Conservation (phyloP, 2,888 invertebrate genomes). For the Coecobrya sp. region DNA sequence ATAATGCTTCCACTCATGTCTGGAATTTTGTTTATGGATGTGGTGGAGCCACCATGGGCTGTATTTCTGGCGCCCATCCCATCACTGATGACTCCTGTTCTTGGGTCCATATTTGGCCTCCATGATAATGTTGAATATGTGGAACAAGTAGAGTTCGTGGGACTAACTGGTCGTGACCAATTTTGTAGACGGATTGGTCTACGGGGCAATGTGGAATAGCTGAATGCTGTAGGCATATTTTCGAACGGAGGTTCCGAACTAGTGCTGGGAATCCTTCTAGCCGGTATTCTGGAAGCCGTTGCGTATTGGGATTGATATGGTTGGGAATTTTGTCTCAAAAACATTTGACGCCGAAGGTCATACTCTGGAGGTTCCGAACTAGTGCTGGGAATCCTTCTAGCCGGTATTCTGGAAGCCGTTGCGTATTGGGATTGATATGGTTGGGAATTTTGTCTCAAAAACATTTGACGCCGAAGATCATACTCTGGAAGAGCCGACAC, state of each 20-base stretch:
- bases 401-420: slow-evolving; percentile 38
- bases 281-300: slow-evolving; percentile 35
- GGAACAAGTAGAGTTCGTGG: slow-evolving; percentile 66
- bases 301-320: slow-evolving; percentile 59
- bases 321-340: slow-evolving; percentile 49
- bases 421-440: slow-evolving; percentile 59
- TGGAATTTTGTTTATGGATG: slow-evolving; percentile 62
- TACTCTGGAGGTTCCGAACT: slow-evolving; percentile 60
- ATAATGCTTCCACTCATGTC: slow-evolving; percentile 43
- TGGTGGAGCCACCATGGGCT: slow-evolving; percentile 64
- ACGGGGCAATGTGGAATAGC: slow-evolving; percentile 65
- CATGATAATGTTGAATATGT: slow-evolving; percentile 73
- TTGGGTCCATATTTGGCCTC: slow-evolving; percentile 62
- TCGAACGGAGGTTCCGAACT: slow-evolving; percentile 62
- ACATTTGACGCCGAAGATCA: slow-evolving; percentile 64
- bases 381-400: slow-evolving; percentile 57
- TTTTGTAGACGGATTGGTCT: slow-evolving; percentile 58
- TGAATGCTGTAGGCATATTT: slow-evolving; percentile 12
- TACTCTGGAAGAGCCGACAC: slow-evolving; percentile 62
- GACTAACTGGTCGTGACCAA: slow-evolving; percentile 75
- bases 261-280: slow-evolving; percentile 57
- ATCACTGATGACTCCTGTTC: slow-evolving; percentile 56
- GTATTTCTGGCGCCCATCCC: slow-evolving; percentile 57
- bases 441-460: slow-evolving; percentile 49
- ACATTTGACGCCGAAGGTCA: slow-evolving; percentile 65